These are phyloP conservation scores for Leistus spinibarbis DNA, from an alignment of 2,888 invertebrate genomes.

Conservation along the genomic window DNA sequence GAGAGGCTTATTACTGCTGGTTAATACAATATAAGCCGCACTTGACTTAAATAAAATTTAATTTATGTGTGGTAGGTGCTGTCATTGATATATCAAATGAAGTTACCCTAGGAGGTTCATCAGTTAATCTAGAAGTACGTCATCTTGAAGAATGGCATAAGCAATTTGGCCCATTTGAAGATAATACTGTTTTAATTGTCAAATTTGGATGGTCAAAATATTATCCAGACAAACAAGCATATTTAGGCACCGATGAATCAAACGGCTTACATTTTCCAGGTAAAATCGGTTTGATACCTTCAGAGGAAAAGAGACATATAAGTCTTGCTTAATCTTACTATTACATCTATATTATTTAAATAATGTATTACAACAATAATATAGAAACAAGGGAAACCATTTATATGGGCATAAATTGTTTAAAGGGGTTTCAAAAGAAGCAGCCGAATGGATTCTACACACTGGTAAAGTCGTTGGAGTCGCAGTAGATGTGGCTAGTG, in stretches of 20 bases:
- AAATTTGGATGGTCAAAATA: slow-evolving; percentile 63
- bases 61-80: slow-evolving; percentile 45
- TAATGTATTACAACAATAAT: background rate
- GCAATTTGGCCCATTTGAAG: slow-evolving; percentile 51
- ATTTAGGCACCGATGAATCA: slow-evolving; percentile 54
- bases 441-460: slow-evolving; percentile 65
- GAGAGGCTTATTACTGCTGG: slow-evolving; percentile 54
- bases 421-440: slow-evolving; percentile 62
- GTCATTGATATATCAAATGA: slow-evolving; percentile 49
- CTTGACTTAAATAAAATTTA: background rate
- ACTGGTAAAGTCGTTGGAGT: slow-evolving; percentile 66
- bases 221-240: slow-evolving; percentile 56
- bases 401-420: no score
- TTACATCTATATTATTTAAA: background rate
- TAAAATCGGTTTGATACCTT: slow-evolving; percentile 39
- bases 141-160: slow-evolving; percentile 57
- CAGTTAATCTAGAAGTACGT: slow-evolving; percentile 46
- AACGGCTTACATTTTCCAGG: slow-evolving; percentile 52
- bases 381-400: slow-evolving; percentile 44
- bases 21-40: slow-evolving; percentile 31
- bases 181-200: slow-evolving; percentile 56
- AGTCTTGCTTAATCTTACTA: background rate
- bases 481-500: slow-evolving; percentile 68
- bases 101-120: slow-evolving; percentile 42
- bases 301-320: background rate